A percentile compares a stretch with the other conserved stretches of the same genome.
phyloP scores from a whole-genome alignment of 1,140 invertebrate genomes.

The Trachelipus rathkii region DNA sequence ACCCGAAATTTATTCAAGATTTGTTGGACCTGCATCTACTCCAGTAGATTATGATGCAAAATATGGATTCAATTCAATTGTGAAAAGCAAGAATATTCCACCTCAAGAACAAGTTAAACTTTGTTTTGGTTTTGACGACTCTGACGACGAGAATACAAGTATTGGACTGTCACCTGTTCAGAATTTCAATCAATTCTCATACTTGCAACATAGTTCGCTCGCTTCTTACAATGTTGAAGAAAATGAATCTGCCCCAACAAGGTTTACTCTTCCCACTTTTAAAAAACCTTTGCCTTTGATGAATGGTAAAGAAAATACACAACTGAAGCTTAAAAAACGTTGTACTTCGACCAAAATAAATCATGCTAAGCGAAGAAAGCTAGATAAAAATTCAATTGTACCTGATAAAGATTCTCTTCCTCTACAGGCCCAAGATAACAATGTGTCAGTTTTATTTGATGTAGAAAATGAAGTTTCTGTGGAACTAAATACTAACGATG shows the following conservation, averaged over 20 bases:
- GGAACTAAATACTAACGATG: no score
- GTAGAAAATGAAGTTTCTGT: not conserved
- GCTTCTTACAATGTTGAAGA: not conserved
- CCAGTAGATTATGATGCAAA: not conserved
- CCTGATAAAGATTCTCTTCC: no score
- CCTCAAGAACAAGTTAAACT: not conserved
- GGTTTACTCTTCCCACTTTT: not conserved
- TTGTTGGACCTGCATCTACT: not conserved
- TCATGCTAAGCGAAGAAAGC: not conserved
- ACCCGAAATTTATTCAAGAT: not conserved
- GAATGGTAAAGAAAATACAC: not conserved
- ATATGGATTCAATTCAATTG: not conserved
- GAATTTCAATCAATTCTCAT: not conserved
- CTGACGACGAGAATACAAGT: not conserved
- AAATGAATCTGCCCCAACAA: not conserved
- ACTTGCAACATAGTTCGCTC: not conserved
- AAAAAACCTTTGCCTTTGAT: not conserved
- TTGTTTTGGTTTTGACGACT: conserved; percentile 1
- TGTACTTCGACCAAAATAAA: not conserved
- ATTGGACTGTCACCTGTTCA: not conserved
- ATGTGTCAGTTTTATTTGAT: not conserved
- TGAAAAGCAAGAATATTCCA: not conserved
- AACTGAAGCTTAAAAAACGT: not conserved
- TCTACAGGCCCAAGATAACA: not conserved
- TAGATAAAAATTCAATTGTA: not conserved